Evolutionary conservation across 2,797 vertebrate species (phyloP), one percentile per base, ranked within the genome.

Genomic region (Tapera naevia): DNA sequence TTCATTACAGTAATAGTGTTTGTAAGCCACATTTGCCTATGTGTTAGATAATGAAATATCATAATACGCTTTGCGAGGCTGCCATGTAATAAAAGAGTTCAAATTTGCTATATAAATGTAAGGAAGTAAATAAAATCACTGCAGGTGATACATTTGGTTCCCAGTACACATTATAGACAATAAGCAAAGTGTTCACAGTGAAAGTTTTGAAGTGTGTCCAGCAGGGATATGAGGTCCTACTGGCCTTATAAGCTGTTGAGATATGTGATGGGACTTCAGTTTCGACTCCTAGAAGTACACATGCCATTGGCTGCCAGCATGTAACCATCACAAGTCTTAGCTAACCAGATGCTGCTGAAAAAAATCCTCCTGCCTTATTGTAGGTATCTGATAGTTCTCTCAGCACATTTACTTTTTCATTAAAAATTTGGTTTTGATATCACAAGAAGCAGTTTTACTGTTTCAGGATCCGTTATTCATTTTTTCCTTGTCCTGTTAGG

Each of bases 21-120:
- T 43, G 17, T 84, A 93, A 87, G 86, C 93, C 41, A 72, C 74
- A 80, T 73, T 91, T 95, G 80, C 78, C 39, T 91, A 62, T 80
- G 83, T 94, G 83, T 78, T 94, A 90, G 88, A 86, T 96, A 95
- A 94, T 90, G 91, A 94, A 93, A 95, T 91, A 94, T 72, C 73
- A 72, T 94, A 86, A 94, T 90, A 90, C 86, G 60, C 75, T 84
- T 95, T 93, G 64, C 70, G 73, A 93, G 66, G 35, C 67, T 95
- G 83, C 71, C 84, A 43, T 84, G 45, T 84, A 90, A 84, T 88
- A 86, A 75, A 88, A 79, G 48, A 80, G 53, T 93, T 94, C 78
- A 87, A 62, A 85, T 94, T 94, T 85, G n/a, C 86, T 71, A 50
- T 67, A 70, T 85, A 91, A 80, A 76, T 93, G 71, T 91, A 39